Conservation (phyloP, 1,140 invertebrate species). For the Ylistrum balloti region DNA sequence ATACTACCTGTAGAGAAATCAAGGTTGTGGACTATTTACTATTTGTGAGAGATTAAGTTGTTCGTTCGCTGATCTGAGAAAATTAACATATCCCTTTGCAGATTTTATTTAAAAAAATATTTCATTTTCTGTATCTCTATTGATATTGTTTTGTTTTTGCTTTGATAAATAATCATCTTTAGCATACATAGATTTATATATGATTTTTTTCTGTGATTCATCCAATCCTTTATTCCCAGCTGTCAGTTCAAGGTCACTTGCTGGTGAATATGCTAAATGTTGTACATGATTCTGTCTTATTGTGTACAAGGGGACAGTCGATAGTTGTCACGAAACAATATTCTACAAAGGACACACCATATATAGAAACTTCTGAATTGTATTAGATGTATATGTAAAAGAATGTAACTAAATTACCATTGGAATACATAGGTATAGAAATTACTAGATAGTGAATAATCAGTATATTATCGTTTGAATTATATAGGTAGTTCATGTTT, state of each 20-base stretch:
- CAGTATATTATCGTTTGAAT: too few relatives aligned
- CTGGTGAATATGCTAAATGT: not conserved
- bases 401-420: too few relatives aligned
- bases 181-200: conserved; percentile 25
- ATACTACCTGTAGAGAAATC: conserved; percentile 34
- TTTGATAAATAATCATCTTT: conserved; percentile 26
- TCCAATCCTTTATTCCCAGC: not conserved
- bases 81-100: conserved; percentile 31
- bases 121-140: conserved; percentile 17
- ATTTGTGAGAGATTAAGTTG: not conserved
- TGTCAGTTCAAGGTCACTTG: not conserved
- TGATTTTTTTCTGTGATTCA: conserved; percentile 14
- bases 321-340: too few relatives aligned
- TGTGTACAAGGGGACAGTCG: too few relatives aligned
- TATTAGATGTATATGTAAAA: too few relatives aligned
- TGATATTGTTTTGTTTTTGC: conserved; percentile 40
- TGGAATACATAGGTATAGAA: too few relatives aligned
- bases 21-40: conserved; percentile 27
- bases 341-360: too few relatives aligned
- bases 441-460: too few relatives aligned
- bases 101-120: not conserved
- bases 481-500: not conserved
- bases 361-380: too few relatives aligned
- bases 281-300: not conserved
- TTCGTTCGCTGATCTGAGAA: conserved; percentile 8